These are phyloP conservation scores for Ginglymostoma cirratum DNA, from an alignment of 2,113 vertebrate species.

Conservation along the genomic window DNA sequence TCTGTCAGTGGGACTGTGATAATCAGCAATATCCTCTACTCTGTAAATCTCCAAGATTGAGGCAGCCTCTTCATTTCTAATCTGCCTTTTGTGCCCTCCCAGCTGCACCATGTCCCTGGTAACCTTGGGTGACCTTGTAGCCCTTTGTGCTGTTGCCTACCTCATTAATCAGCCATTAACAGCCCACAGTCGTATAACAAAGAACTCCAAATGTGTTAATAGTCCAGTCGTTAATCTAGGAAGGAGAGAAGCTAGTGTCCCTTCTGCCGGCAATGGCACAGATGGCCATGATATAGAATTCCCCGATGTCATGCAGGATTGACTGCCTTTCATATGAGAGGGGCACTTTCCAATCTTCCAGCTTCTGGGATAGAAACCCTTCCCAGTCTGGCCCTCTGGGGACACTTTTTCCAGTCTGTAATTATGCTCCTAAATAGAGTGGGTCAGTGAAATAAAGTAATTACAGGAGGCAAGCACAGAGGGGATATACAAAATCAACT, in stretches of 20 bases:
- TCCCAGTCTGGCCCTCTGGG: not conserved
- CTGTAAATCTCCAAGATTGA: not conserved
- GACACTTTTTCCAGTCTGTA: not conserved
- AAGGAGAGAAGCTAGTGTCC: not conserved
- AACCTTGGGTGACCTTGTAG: not conserved
- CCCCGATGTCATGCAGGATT: not conserved
- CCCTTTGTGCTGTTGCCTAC: not conserved
- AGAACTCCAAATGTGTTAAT: not conserved
- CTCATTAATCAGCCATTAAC: conserved; percentile 1
- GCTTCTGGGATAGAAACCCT: not conserved
- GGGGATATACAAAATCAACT: not conserved
- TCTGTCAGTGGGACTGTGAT: not conserved
- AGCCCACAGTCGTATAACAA: not conserved
- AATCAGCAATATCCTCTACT: not conserved
- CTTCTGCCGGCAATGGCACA: not conserved
- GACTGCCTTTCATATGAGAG: not conserved
- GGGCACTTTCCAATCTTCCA: not conserved
- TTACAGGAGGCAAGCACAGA: not conserved
- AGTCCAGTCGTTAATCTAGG: not conserved
- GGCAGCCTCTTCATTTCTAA: not conserved
- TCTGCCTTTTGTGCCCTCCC: not conserved
- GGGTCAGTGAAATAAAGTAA: not conserved
- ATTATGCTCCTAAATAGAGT: conserved; percentile 2
- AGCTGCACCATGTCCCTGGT: not conserved
- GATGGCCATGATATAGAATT: not conserved